Evolutionary conservation across 2,888 invertebrate genomes (phyloP), one percentile per base, ranked within the genome.

Genomic region (Trichopoda pennipes): DNA sequence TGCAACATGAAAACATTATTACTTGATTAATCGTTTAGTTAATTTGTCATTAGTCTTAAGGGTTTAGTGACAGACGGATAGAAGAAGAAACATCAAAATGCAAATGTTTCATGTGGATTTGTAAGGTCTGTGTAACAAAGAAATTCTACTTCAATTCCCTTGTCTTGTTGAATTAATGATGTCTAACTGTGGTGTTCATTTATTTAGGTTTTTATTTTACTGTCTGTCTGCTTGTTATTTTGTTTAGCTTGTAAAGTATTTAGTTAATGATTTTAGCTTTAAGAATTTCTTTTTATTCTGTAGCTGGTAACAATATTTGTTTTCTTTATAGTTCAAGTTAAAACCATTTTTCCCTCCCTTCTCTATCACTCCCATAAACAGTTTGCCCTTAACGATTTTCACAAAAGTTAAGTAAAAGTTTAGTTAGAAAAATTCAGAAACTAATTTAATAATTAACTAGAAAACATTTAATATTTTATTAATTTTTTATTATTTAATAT

Each of bases 21-120:
- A 63, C 68, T 74, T 74, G 79, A 80, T 80, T 80, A 80, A 80
- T 80, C 68, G 79, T 69, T 80, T 69, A 68, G 68, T 69, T 74
- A 74, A 80, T 80, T 80, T 69, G 79, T 80, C 79, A 69, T 80
- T 80, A 61, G 68, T 55, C 61, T 68, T 17, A 80, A 42, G 68
- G 66, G 73, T 79, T 79, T 55, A 61, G 28, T 1, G 19, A 16
- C 23, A 12, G 17, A 49, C 16, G 44, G 10, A 49, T 17, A 49
- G 47, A 49, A 60, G 47, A 49, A 60, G 16, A 17, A n/a, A 28
- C 17, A 23, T 28, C 56, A 63, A 68, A 74, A 74, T 74, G 51
- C 55, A 66, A 68, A 68, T 61, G 68, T 69, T 61, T 69, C 28
- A 49, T 55, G 28, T 74, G 53, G 73, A 68, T 79, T 79, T 79